Evolutionary conservation across 92 coral and sea anemone species (phyloP), one percentile per base, ranked within the genome.

Genomic region (Plumapathes pennacea): DNA sequence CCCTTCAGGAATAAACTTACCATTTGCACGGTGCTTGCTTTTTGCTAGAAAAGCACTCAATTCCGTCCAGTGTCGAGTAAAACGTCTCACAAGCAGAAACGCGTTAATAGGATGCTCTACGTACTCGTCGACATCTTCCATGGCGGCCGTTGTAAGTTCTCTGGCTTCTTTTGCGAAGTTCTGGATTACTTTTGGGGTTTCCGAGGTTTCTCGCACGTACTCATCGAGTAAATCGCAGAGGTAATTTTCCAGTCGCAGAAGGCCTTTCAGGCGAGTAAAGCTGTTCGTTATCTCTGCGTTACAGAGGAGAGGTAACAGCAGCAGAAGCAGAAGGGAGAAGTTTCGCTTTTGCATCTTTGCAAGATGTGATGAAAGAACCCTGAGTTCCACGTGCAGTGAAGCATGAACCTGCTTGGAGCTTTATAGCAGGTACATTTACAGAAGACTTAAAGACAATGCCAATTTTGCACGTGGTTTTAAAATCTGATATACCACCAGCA

Each of bases 41-140:
- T 75, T 46, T 13, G 43, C 56, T 13, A 94, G 59, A 42, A 71
- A 84, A 0, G 57, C 47, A 10, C 67, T 83, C 24, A 94, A 22
- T 17, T 84, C 87, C 13, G 47, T 71, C 99, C 99, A 94, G 22
- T 81, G 75, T 42, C 78, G 69, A 0, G 74, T 46, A 29, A 89
- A 94, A 21, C 99, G 62, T 32, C 96, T 53, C 15, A 85, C 60
- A 19, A 94, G 82, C 38, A 84, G 76, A 29, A 78, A 80, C 1
- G 89, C 71, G 19, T 94, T 94, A 9, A 94, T 82, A 0, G 99
- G 99, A 44, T 94, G 99, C 3, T 85, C 89, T 5, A 85, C 66
- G 57, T 88, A 94, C 23, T 50, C 50, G 38, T 94, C 99, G 0
- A 73, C 54, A 32, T 80, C 81, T 22, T 68, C 63, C 28, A 49